Evolutionary conservation across 2,797 vertebrate species (phyloP).

Genomic region (Toxotes lorentzi): DNA sequence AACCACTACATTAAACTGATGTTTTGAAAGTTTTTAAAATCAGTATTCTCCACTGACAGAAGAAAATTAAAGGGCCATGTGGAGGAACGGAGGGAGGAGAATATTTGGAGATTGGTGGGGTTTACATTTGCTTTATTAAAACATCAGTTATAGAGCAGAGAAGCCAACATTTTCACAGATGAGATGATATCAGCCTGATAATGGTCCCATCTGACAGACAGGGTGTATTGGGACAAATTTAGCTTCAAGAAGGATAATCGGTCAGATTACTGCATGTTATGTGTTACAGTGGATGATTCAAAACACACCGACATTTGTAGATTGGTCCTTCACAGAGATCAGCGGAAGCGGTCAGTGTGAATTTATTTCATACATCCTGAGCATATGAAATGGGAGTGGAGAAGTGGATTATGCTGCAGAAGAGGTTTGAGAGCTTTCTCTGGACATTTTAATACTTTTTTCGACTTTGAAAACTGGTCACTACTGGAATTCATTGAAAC

Average conservation of each 20-base stretch:
- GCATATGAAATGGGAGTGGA: constrained; percentile 15
- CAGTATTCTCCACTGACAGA: not conserved
- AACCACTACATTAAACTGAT: not conserved
- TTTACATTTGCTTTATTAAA: constrained; percentile 17
- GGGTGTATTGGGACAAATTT: constrained; percentile 41
- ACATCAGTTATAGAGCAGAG: constrained; percentile 29
- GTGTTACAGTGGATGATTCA: constrained; percentile 43
- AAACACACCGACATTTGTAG: constrained; percentile 35
- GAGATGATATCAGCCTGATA: constrained; percentile 18
- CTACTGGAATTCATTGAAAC: constrained; percentile 1
- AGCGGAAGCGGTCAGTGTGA: constrained; percentile 12
- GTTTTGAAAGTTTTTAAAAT: not conserved
- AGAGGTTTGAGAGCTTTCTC: constrained; percentile 12
- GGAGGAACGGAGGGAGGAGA: not conserved
- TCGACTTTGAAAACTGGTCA: constrained; percentile 17
- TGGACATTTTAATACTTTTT: constrained; percentile 11
- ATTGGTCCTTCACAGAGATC: constrained; percentile 29
- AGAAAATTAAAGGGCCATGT: not conserved
- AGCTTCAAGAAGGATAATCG: constrained; percentile 47
- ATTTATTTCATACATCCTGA: constrained; percentile 39
- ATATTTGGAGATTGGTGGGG: not conserved
- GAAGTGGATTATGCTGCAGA: constrained; percentile 24
- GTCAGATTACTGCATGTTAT: constrained; percentile 39
- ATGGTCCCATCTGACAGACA: constrained; percentile 4
- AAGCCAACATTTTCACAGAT: constrained; percentile 17